Percentiles rank a stretch among this genome's conserved stretches.
These are phyloP conservation scores for Uloborus diversus DNA, from an alignment of 1,140 invertebrate genomes.

Conservation along the genomic window DNA sequence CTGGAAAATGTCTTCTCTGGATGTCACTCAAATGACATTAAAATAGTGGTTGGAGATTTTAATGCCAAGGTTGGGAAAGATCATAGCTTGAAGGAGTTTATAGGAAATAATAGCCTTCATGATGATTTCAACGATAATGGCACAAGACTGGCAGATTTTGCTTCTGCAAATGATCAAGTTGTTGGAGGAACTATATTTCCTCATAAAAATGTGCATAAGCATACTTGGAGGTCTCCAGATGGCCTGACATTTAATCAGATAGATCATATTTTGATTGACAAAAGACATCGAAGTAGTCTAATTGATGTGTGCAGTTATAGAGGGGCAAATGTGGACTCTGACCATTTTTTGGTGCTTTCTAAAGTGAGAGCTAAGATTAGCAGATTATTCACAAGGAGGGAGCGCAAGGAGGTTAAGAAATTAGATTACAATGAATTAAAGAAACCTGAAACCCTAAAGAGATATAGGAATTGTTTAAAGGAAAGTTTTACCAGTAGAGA, in stretches of 20 bases:
- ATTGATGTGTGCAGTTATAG: neutral
- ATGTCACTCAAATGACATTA: neutral
- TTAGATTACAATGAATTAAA: too few relatives aligned
- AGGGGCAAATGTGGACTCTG: neutral
- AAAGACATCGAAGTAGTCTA: neutral
- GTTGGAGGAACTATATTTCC: conserved; percentile 52
- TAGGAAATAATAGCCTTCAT: neutral
- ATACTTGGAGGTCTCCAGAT: conserved; percentile 56
- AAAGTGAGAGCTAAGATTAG: neutral
- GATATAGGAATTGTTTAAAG: too few relatives aligned
- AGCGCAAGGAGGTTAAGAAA: too few relatives aligned
- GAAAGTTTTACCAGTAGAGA: too few relatives aligned
- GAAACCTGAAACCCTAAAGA: too few relatives aligned
- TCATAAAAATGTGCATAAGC: conserved; percentile 57
- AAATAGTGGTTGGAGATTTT: neutral
- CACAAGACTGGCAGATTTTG: neutral
- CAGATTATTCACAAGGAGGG: too few relatives aligned
- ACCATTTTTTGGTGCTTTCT: neutral
- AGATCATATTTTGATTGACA: neutral
- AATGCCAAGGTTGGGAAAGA: conserved; percentile 1
- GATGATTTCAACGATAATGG: neutral
- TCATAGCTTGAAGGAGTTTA: neutral
- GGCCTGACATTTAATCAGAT: conserved; percentile 47
- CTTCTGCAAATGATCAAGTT: neutral
- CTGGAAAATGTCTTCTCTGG: neutral